Percentiles rank a stretch among this genome's conserved stretches.
Evolutionary conservation across 2,113 vertebrate genomes (phyloP).

Genomic region (Bothrops jararaca): DNA sequence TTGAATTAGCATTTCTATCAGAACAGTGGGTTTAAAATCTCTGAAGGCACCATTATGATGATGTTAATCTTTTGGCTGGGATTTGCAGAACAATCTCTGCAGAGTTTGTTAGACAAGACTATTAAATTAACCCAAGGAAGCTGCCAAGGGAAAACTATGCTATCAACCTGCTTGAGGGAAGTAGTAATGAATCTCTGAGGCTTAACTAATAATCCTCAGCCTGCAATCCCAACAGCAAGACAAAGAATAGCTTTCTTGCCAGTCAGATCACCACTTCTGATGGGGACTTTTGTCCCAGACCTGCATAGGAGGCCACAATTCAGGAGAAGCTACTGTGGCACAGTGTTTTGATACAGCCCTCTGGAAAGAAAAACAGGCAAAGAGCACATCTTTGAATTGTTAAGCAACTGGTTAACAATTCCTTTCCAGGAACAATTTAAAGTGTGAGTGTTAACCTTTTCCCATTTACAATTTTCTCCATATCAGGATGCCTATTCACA

Average conservation of each 20-base stretch:
- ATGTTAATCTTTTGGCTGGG: conserved; percentile 34
- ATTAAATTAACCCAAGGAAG: conserved; percentile 58
- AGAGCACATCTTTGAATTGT: background rate
- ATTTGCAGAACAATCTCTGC: conserved; percentile 57
- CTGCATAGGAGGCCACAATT: background rate
- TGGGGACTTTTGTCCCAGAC: background rate
- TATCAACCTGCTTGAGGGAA: conserved; percentile 46
- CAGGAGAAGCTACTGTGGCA: background rate
- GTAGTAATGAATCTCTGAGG: conserved; percentile 30
- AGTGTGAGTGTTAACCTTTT: background rate
- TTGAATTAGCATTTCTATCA: conserved; percentile 44
- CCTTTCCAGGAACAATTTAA: background rate
- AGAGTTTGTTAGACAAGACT: conserved; percentile 45
- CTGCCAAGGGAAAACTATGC: conserved; percentile 28
- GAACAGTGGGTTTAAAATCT: conserved; percentile 37
- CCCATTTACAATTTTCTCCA: background rate
- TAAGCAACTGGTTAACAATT: background rate
- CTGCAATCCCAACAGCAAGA: conserved; percentile 1
- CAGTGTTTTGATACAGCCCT: background rate
- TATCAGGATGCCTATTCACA: too few relatives aligned
- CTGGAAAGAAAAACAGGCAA: background rate
- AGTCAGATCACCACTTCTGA: conserved; percentile 5
- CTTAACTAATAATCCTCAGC: conserved; percentile 37
- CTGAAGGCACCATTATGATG: conserved; percentile 26
- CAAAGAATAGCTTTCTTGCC: conserved; percentile 10